Base-by-base conservation (phyloP, 2,113 vertebrate genomes). In the Synchiropus splendidus region DNA sequence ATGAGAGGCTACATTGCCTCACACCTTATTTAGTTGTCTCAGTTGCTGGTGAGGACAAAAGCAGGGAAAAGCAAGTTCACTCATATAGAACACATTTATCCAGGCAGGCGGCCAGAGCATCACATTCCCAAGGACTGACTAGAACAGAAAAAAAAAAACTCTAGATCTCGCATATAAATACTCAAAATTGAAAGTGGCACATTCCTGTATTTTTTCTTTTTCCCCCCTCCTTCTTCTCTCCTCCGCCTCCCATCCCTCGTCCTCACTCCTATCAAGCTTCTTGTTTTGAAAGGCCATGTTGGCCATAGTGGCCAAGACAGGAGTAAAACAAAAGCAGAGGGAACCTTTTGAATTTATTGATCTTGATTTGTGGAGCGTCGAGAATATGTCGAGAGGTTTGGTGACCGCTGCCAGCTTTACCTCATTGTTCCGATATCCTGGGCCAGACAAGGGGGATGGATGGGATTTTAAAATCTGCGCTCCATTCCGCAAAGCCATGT, bases 41-140 rank as follows among this genome's bases (percentile, higher is more conserved):
- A 41, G 50, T 64, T 43, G 55, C 42, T 71, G 65, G 51, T 64
- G 61, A 50, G 71, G 67, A 68, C 62, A 65, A n/a, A n/a, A n/a
- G n/a, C n/a, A n/a, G n/a, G n/a, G n/a, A n/a, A n/a, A n/a, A n/a
- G n/a, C n/a, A 51, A 60, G 58, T 61, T 65, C 62, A 58, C 70
- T 69, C 73, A 81, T 74, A 74, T 72, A 77, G 81, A 82, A 83
- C 64, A 58, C 59, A 82, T 78, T 80, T 77, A 61, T 21, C 48
- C 64, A 62, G 82, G 79, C 77, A 64, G 15, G 36, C 44, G 38
- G 77, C 81, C 81, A 83, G 64, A 53, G 63, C 58, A 55, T 68
- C 69, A 50, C 64, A 57, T 78, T 82, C 77, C 65, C 63, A 71
- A 69, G 71, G 67, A 61, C 56, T 63, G 72, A 60, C 67, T 64